Conservation (phyloP, 2,797 vertebrate species). For the Bucorvus abyssinicus region DNA sequence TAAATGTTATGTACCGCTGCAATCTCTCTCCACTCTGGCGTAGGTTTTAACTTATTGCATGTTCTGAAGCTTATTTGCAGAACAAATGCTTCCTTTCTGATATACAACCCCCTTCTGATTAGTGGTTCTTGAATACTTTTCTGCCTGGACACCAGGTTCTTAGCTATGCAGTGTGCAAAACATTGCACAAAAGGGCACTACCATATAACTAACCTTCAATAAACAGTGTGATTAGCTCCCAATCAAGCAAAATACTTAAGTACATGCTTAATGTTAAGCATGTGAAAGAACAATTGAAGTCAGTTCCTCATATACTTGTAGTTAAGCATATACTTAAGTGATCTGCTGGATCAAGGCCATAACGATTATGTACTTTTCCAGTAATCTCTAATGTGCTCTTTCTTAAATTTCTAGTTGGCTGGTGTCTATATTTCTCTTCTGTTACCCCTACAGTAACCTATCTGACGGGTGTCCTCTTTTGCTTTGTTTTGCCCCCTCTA, state of each 20-base stretch:
- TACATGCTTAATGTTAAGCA: constrained; percentile 4
- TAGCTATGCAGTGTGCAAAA: neutral
- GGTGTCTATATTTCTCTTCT: neutral
- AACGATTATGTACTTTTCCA: constrained; percentile 51
- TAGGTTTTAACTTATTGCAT: neutral
- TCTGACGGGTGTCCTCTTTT: neutral
- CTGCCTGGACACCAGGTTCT: neutral
- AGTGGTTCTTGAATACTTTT: neutral
- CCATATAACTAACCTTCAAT: constrained; percentile 23
- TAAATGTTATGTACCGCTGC: neutral
- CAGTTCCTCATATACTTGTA: constrained; percentile 39
- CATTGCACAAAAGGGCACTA: neutral
- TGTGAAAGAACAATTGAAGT: constrained; percentile 42
- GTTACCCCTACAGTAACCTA: neutral
- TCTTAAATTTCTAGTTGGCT: constrained; percentile 6
- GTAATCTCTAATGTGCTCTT: constrained; percentile 32
- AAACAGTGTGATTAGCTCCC: constrained; percentile 50
- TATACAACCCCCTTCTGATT: neutral
- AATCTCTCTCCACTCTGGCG: neutral
- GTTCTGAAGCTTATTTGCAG: neutral
- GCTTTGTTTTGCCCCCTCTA: neutral
- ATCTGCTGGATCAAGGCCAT: constrained; percentile 61
- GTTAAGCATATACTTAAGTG: constrained; percentile 53
- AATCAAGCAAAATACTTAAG: constrained; percentile 40
- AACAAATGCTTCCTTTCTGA: neutral